Percentiles rank a stretch among this genome's conserved stretches.
Conservation (phyloP, 1,140 invertebrate genomes). For the Heliconius melpomene region DNA sequence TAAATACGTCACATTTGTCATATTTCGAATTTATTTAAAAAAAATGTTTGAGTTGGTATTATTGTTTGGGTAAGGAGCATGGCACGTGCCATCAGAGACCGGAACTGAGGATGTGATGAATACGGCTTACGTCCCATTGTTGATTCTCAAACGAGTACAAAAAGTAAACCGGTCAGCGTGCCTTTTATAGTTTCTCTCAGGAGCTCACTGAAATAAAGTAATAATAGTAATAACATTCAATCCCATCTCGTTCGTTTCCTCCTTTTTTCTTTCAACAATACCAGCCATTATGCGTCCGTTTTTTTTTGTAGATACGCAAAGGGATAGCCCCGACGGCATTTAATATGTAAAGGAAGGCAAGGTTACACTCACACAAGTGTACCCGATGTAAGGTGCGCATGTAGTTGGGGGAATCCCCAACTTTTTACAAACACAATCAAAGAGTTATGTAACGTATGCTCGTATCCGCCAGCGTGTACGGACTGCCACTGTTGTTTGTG, state of each 20-base stretch:
- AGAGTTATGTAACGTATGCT: constrained; percentile 79
- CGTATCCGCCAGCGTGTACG: constrained; percentile 71
- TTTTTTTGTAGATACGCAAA: constrained; percentile 75
- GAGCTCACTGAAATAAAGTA: constrained; percentile 70
- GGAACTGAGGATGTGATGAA: constrained; percentile 66
- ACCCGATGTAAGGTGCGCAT: constrained; percentile 69
- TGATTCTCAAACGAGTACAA: constrained; percentile 70
- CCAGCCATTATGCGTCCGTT: constrained; percentile 55
- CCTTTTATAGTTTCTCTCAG: constrained; percentile 74
- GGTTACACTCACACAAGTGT: constrained; percentile 75
- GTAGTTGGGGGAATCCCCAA: constrained; percentile 79
- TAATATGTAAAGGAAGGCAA: constrained; percentile 81
- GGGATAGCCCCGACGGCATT: constrained; percentile 79
- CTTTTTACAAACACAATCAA: constrained; percentile 81
- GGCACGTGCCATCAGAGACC: constrained; percentile 41
- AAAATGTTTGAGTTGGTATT: neutral
- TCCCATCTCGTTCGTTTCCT: constrained; percentile 77
- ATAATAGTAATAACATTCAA: constrained; percentile 78
- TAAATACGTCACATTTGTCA: neutral
- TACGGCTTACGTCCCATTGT: constrained; percentile 77
- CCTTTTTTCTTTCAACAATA: constrained; percentile 45
- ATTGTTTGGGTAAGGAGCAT: neutral
- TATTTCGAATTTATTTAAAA: neutral
- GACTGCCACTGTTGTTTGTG: constrained; percentile 73
- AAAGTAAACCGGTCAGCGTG: constrained; percentile 76